Percentiles rank a stretch among this genome's conserved stretches.
These are phyloP conservation scores for Torymus tubicola DNA, from an alignment of 2,888 invertebrate genomes.

Conservation along the genomic window DNA sequence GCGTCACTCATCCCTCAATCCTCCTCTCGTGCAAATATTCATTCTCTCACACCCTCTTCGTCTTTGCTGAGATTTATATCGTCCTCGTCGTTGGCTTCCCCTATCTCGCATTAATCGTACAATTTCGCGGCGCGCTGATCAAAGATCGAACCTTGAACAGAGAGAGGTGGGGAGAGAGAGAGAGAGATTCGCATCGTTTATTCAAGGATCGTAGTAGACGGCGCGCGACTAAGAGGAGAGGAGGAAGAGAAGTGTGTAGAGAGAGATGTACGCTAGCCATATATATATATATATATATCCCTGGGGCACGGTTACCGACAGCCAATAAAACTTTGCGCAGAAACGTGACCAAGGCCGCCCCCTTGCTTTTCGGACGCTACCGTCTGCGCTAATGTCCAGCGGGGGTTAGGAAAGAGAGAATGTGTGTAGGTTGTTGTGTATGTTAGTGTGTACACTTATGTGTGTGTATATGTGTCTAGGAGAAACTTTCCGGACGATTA, in stretches of 20 bases:
- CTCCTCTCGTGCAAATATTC: no score
- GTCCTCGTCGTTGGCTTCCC: no score
- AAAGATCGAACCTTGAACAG: slow-evolving; percentile 43
- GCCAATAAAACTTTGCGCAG: slow-evolving; percentile 64
- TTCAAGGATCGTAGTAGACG: slow-evolving; percentile 46
- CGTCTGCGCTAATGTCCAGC: slow-evolving; percentile 49
- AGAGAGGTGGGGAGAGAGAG: no score
- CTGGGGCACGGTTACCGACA: slow-evolving; percentile 60
- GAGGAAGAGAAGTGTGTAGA: neutral
- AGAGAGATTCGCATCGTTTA: slow-evolving; percentile 54
- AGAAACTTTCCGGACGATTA: slow-evolving; percentile 23
- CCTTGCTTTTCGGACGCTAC: slow-evolving; percentile 36
- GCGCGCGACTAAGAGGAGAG: neutral
- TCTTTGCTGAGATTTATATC: slow-evolving; percentile 22
- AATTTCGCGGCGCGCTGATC: slow-evolving; percentile 44
- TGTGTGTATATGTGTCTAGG: neutral
- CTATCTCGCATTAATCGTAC: slow-evolving; percentile 50
- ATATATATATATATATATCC: no score
- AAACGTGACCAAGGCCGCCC: slow-evolving; percentile 53
- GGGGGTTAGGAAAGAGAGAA: no score
- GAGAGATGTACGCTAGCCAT: no score
- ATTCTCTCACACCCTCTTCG: neutral
- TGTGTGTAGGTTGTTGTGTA: no score
- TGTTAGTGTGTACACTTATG: no score
- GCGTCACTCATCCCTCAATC: no score